Conservation (phyloP, 2,888 invertebrate species). For the Diarsia mendica region DNA sequence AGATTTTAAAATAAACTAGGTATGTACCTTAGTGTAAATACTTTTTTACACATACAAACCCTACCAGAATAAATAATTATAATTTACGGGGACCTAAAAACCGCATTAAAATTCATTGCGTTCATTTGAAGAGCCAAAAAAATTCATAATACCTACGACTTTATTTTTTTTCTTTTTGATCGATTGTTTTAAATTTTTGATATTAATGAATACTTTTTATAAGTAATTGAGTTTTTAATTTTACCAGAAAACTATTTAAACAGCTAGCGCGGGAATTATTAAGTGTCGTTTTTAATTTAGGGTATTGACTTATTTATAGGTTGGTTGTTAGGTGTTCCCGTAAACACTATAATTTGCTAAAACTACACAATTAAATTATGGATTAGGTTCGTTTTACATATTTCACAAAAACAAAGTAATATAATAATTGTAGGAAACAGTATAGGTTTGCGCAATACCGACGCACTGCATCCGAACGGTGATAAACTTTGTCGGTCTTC, state of each 20-base stretch:
- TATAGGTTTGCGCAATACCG: conserved; percentile 87
- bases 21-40: too few relatives aligned
- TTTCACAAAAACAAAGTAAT: conserved; percentile 43
- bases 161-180: neutral
- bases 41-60: neutral
- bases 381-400: conserved; percentile 32
- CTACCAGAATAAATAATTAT: neutral
- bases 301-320: neutral
- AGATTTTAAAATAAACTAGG: too few relatives aligned
- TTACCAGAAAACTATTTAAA: neutral
- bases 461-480: conserved; percentile 86
- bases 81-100: neutral
- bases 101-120: neutral
- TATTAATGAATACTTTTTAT: too few relatives aligned
- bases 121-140: neutral
- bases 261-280: neutral
- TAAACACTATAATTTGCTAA: neutral
- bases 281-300: neutral
- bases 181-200: neutral
- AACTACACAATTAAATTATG: conserved; percentile 11
- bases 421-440: conserved; percentile 66
- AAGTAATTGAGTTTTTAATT: neutral
- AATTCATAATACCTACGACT: neutral
- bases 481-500: conserved; percentile 89
- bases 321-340: neutral